Conservation (phyloP, 2,888 invertebrate species). For the Thera obeliscata region DNA sequence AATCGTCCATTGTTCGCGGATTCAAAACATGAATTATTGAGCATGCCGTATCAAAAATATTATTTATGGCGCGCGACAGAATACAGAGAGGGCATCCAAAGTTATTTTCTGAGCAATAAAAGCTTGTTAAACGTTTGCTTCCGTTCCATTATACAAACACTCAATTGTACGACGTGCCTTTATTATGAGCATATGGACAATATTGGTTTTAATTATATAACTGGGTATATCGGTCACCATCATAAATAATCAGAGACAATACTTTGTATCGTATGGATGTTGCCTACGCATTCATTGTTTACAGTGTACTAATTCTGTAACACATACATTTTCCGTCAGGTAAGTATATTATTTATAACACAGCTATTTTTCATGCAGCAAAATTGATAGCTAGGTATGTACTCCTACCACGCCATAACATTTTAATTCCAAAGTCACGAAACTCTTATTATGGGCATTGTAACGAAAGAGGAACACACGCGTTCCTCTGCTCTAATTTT, state of each 20-base stretch:
- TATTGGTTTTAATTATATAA: conserved; percentile 34
- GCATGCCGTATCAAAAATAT: conserved; percentile 40
- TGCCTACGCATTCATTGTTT: background rate
- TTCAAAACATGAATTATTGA: conserved; percentile 46
- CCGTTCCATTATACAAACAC: conserved; percentile 38
- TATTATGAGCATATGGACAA: conserved; percentile 32
- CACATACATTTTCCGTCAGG: no score
- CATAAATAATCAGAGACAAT: conserved; percentile 15
- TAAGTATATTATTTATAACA: no score
- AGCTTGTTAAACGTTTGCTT: conserved; percentile 43
- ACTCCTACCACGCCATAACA: conserved; percentile 57
- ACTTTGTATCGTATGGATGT: background rate
- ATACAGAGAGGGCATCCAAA: conserved; percentile 26
- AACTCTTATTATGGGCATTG: conserved; percentile 53
- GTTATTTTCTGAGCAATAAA: conserved; percentile 44
- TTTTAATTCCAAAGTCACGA: conserved; percentile 59
- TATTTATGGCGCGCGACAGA: conserved; percentile 24
- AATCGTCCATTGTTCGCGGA: conserved; percentile 57
- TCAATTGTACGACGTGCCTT: conserved; percentile 40
- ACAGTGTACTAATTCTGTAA: background rate
- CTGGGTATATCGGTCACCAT: conserved; percentile 27
- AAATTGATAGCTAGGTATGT: no score
- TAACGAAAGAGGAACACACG: conserved; percentile 52
- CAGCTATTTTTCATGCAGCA: no score
- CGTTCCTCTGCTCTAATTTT: conserved; percentile 57